These are phyloP conservation scores for Chaetops frenatus DNA, from an alignment of 2,113 vertebrate genomes.

Conservation along the genomic window DNA sequence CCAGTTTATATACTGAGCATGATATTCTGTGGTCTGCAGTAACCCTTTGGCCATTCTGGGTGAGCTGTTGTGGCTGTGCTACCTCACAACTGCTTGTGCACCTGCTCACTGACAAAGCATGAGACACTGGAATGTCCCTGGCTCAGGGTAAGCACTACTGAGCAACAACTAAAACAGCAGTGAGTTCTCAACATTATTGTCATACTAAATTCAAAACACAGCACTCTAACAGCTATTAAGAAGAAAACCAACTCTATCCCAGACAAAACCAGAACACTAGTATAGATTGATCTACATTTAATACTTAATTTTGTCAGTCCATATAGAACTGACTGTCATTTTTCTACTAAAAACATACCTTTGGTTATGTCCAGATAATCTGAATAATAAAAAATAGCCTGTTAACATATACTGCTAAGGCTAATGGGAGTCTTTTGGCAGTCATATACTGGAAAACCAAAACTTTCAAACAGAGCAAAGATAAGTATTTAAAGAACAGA, in stretches of 20 bases:
- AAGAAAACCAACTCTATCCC: not conserved
- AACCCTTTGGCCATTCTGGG: not conserved
- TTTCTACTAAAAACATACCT: not conserved
- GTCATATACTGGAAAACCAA: not conserved
- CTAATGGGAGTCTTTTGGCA: not conserved
- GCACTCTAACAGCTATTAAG: not conserved
- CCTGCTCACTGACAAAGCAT: not conserved
- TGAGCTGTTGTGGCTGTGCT: not conserved
- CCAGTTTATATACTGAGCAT: too few species aligned
- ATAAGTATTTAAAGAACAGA: not conserved
- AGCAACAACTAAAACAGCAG: not conserved
- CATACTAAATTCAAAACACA: too few species aligned
- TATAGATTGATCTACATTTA: not conserved
- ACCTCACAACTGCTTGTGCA: not conserved
- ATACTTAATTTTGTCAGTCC: not conserved
- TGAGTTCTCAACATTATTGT: not conserved
- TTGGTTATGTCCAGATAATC: not conserved
- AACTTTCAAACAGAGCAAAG: not conserved
- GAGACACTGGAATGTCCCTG: not conserved
- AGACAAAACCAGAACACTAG: not conserved
- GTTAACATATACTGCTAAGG: not conserved
- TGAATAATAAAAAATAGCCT: not conserved
- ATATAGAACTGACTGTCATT: not conserved
- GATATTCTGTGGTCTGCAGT: not conserved
- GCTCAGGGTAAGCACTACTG: not conserved